A percentile compares a stretch with the other conserved stretches of the same genome.
Conservation (phyloP, 30 jellyfish, hydroid and myxozoan genomes). For the Turritopsis rubra region DNA sequence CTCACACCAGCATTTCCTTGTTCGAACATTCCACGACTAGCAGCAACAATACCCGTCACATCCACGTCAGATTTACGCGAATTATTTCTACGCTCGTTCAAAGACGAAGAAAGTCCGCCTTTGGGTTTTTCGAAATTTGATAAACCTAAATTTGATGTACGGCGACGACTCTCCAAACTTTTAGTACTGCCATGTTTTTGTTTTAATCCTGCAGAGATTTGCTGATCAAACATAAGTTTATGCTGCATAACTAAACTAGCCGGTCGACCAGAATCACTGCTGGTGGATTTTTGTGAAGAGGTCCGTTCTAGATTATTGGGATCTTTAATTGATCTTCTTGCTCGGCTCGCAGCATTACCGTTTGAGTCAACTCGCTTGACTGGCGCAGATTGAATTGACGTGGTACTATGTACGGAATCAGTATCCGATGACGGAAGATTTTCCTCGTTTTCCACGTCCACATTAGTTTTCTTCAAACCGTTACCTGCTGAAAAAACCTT, state of each 20-base stretch:
- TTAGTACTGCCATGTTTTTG: not conserved
- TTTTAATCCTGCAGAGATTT: slow-evolving; percentile 13
- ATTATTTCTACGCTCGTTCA: slow-evolving; percentile 15
- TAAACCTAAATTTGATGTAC: not conserved
- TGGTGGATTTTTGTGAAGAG: slow-evolving; percentile 1
- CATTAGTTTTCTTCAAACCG: not conserved
- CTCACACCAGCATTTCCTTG: not conserved
- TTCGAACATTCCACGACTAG: slow-evolving; percentile 21
- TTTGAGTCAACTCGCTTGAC: not conserved
- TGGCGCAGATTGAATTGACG: not conserved
- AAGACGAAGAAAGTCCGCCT: not conserved
- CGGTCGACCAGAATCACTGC: slow-evolving; percentile 20
- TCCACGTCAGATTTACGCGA: slow-evolving; percentile 18
- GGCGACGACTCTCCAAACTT: slow-evolving; percentile 18
- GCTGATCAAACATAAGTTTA: slow-evolving; percentile 35
- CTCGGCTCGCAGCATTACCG: not conserved
- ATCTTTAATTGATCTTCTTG: not conserved
- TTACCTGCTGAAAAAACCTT: not conserved
- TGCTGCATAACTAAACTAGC: slow-evolving; percentile 23
- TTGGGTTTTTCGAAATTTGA: slow-evolving; percentile 1
- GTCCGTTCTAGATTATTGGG: not conserved
- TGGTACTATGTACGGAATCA: not conserved
- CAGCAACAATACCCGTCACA: slow-evolving; percentile 27
- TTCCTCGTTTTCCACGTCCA: not conserved
- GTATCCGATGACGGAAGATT: not conserved